Conservation (phyloP, 2,888 invertebrate genomes). For the Protonemura montana region DNA sequence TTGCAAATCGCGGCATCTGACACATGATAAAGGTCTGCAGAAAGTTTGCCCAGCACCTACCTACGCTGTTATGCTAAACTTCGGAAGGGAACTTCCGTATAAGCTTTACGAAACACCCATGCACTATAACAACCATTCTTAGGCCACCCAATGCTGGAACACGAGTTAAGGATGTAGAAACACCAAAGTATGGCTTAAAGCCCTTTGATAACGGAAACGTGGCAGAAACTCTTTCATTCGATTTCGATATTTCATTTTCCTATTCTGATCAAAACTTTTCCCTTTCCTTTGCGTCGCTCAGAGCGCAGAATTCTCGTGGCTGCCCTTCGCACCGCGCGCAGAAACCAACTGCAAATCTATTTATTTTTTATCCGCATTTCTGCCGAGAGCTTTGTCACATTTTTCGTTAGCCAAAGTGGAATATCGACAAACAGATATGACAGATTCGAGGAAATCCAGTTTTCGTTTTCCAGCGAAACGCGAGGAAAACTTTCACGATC, state of each 20-base stretch:
- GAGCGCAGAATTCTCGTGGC: neutral
- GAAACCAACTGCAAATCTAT: neutral
- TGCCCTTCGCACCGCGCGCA: neutral
- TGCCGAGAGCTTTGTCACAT: neutral
- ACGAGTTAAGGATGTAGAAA: neutral
- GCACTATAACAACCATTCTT: neutral
- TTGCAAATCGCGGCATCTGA: neutral
- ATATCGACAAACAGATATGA: constrained; percentile 7
- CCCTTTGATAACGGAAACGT: neutral
- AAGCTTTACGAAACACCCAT: neutral
- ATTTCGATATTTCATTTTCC: neutral
- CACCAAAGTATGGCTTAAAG: neutral
- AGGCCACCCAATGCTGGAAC: neutral
- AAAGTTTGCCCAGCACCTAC: no score
- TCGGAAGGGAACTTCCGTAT: no score
- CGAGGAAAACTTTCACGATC: neutral
- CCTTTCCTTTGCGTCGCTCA: neutral
- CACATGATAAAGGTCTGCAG: neutral
- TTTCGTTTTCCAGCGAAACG: neutral
- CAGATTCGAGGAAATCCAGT: neutral
- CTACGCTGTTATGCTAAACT: no score
- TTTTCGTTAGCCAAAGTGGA: constrained; percentile 9
- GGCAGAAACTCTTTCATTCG: constrained; percentile 4
- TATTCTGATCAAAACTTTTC: neutral
- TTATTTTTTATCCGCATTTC: neutral